Evolutionary conservation across 2,113 vertebrate species (phyloP), one percentile per base, ranked within the genome.

Genomic region (Cromileptes altivelis): DNA sequence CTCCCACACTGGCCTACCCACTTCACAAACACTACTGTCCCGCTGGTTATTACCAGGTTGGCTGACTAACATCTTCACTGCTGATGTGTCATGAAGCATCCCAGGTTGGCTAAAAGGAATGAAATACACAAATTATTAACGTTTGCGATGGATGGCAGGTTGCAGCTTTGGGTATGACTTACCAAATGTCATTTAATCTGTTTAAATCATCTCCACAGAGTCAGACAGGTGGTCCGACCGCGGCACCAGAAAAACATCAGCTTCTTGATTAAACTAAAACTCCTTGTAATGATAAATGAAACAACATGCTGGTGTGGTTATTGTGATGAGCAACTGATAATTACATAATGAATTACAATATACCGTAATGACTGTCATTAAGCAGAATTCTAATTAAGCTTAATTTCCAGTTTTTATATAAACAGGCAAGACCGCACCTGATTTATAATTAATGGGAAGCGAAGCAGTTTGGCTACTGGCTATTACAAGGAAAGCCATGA

Each of bases 311-410:
- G 69, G 40, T 52, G 61, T 30, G 6, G 72, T 81, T 58, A 89
- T 61, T 80, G 70, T 84, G 80, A 85, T 52, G 65, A 78, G 58
- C 62, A 85, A 77, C 70, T 65, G 65, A 12, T 73, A 70, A 87
- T 90, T 86, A 80, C 68, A 82, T 86, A 93, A 93, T 89, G 78
- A 87, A 86, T 89, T 81, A 78, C 77, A 85, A 88, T 85, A 83
- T 70, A 18, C 75, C 37, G 72, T 75, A 88, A 87, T 84, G 60
- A 85, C 85, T 73, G 83, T 88, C 67, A 86, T 92, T 77, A 80
- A 86, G 71, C 21, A 8, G 11, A 60, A 72, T 86, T 88, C 72
- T 88, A 91, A 88, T 89, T 85, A 81, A 89, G 77, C 50, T 62
- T 90, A 88, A 92, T 86, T 88, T 82, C 37, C 57, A 78, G 64